Evolutionary conservation across 2,888 invertebrate genomes (phyloP).

Genomic region (Pilophorus perplexus): DNA sequence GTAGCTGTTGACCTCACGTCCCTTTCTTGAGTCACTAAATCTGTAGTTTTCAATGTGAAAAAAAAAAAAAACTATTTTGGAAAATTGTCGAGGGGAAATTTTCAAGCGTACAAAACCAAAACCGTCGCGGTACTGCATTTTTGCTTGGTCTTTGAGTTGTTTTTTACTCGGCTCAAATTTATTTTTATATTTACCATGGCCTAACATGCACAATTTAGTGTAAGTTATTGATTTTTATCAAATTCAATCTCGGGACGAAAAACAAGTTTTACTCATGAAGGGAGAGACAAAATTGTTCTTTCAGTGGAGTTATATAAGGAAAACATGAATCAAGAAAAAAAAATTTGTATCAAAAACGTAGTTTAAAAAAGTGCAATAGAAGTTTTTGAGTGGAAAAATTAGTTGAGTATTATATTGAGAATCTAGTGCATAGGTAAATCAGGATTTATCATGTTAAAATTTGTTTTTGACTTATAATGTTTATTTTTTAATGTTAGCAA

Average conservation of each 20-base stretch:
- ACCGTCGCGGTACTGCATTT: constrained; percentile 36
- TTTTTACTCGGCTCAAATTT: constrained; percentile 33
- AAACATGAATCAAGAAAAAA: too few species aligned
- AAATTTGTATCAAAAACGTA: constrained; percentile 10
- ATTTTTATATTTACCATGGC: constrained; percentile 40
- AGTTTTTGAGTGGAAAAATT: background rate
- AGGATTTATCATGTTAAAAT: background rate
- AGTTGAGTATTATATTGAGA: too few species aligned
- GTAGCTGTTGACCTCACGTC: too few species aligned
- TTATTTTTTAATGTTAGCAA: background rate
- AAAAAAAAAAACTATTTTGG: too few species aligned
- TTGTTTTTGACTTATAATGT: background rate
- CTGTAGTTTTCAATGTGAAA: too few species aligned
- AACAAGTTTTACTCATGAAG: too few species aligned
- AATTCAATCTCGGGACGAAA: constrained; percentile 22
- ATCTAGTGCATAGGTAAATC: too few species aligned
- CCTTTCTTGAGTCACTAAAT: too few species aligned
- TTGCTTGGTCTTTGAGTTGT: constrained; percentile 25
- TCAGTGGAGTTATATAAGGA: too few species aligned
- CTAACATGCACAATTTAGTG: constrained; percentile 37
- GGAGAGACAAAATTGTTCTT: too few species aligned
- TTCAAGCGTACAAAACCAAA: constrained; percentile 9
- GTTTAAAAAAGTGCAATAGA: constrained; percentile 8
- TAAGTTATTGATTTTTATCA: constrained; percentile 30
- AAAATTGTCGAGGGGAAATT: too few species aligned